A percentile compares a stretch with the other conserved stretches of the same genome.
These are phyloP conservation scores for Bombus soroeensis DNA, from an alignment of 1,140 invertebrate genomes.

Conservation along the genomic window DNA sequence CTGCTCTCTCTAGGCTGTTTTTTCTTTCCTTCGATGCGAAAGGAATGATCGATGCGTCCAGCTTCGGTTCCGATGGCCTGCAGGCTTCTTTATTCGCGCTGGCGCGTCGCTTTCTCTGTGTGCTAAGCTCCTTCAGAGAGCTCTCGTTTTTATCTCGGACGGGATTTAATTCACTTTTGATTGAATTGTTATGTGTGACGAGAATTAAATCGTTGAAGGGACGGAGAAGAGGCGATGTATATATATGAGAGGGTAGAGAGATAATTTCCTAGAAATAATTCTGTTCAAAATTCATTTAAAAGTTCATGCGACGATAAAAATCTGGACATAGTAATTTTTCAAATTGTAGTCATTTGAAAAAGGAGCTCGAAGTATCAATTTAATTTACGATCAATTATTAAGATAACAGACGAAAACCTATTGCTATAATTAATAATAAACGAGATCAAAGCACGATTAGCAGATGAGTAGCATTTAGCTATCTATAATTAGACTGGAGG, in stretches of 20 bases:
- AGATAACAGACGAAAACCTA: no score
- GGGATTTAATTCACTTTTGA: not conserved
- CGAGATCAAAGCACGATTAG: no score
- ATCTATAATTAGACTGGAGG: no score
- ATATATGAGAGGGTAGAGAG: not conserved
- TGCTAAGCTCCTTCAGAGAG: not conserved
- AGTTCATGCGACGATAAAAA: not conserved
- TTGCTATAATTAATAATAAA: no score
- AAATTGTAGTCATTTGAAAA: no score
- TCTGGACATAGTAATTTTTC: not conserved
- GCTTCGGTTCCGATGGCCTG: conserved; percentile 2
- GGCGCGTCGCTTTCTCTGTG: not conserved
- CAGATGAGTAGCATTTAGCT: no score
- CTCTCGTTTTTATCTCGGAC: not conserved
- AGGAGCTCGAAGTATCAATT: no score
- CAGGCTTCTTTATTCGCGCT: conserved; percentile 31
- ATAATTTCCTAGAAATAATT: not conserved
- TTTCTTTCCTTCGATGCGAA: not conserved
- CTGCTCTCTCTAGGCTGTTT: conserved; percentile 25
- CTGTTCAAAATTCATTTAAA: not conserved
- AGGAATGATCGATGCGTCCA: conserved; percentile 25
- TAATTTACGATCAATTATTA: no score
- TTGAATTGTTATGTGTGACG: not conserved
- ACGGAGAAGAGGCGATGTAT: not conserved
- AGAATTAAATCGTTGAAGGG: not conserved